Conservation (phyloP, 2,797 vertebrate genomes). For the Astyanax mexicanus region DNA sequence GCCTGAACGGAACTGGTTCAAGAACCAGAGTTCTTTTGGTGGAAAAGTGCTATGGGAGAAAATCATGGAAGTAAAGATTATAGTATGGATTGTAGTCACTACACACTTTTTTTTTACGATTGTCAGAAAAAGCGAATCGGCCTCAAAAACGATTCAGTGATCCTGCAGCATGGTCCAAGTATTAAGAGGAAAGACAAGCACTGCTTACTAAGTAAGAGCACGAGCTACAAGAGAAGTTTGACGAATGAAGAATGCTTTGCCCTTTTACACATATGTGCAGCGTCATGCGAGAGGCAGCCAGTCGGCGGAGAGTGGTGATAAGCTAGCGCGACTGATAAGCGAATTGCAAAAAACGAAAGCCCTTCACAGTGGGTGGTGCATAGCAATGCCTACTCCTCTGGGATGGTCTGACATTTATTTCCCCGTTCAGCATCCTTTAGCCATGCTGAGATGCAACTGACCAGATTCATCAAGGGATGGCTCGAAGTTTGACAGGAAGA, state of each 20-base stretch:
- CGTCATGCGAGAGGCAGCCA: constrained; percentile 1
- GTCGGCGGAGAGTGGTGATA: constrained; percentile 19
- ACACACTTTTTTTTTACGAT: too few species aligned
- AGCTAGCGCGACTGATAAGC: constrained; percentile 5
- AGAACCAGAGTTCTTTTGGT: too few species aligned
- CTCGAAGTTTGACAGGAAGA: constrained; percentile 4
- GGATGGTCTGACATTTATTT: neutral
- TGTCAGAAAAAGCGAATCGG: too few species aligned
- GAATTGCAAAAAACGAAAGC: constrained; percentile 26
- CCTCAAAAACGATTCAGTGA: too few species aligned
- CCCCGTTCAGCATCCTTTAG: constrained; percentile 12
- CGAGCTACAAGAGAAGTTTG: neutral
- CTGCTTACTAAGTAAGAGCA: neutral
- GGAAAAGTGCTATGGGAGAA: too few species aligned
- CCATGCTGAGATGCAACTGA: neutral
- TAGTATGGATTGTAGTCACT: too few species aligned
- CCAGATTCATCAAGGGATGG: constrained; percentile 2
- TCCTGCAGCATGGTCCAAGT: too few species aligned
- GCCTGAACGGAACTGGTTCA: too few species aligned
- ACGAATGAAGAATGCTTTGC: neutral
- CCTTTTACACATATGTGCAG: constrained; percentile 3
- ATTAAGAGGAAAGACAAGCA: neutral
- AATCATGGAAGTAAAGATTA: too few species aligned
- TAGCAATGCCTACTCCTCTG: neutral
- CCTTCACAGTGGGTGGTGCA: constrained; percentile 54